Evolutionary conservation across 2,113 vertebrate species (phyloP), one percentile per base, ranked within the genome.

Genomic region (Anguilla rostrata): DNA sequence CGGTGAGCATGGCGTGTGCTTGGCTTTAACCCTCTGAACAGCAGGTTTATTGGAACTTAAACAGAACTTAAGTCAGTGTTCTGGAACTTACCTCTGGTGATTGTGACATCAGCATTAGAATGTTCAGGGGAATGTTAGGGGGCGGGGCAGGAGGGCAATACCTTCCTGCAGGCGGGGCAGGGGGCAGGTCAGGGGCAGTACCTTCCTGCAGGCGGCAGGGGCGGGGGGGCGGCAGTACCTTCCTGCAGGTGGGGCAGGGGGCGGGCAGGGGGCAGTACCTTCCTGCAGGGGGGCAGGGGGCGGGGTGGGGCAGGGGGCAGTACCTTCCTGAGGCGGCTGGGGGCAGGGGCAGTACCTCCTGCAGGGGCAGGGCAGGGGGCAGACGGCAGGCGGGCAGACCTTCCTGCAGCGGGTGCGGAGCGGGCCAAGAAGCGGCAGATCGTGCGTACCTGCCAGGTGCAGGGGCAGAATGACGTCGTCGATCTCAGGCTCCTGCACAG

Each of bases 121-220:
- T 34, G 34, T 34, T 34, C 34, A 34, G 34, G 43, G 43, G 43
- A 8, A 8, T 8, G 8, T 3, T 46, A 46, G 43, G 43, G 43
- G 43, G 43, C 43, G 43, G 43, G 5, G 43, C 43, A 46, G 43
- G 8, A 9, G 11, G 7, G 39, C 78, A 15, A 18, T 87, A 99
- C 98, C 97, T 99, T 99, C 97, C 98, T 98, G 94, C 98, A 99
- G 91, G 98, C 98, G 91, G 98, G 98, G 94, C 98, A 99, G 91
- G 99, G 91, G 97, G 93, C 98, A 99, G 89, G 99, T 99, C 99
- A 98, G 93, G 99, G 99, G 93, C 99, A 99, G 96, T 39, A 98
- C 98, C 90, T 99, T 98, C 98, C 99, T 99, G 95, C 98, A 99
- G 94, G 99, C n/a, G n/a, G n/a, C n/a, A 96, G 89, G 98, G 98